phyloP scores from a whole-genome alignment of 2,888 invertebrate genomes.

The Plusia festucae region DNA sequence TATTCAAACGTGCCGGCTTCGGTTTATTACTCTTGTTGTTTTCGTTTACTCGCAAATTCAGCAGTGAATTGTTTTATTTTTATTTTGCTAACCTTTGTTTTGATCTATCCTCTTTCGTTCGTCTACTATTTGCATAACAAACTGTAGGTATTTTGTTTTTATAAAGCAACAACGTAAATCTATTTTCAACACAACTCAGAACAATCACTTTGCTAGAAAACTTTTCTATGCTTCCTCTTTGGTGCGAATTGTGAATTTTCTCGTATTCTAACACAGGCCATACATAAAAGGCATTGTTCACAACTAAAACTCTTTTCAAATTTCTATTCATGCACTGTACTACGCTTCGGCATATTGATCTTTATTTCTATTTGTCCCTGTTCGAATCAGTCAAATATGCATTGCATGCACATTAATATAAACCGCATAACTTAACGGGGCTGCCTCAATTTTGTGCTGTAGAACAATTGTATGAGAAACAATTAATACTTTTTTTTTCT shows the following conservation, averaged over 20 bases:
- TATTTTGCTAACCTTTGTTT: neutral
- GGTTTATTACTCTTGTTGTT: neutral
- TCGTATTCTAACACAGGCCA: neutral
- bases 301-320: conserved; percentile 4
- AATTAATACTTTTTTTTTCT: no score
- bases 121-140: neutral
- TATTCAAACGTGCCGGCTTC: neutral
- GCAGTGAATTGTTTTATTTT: neutral
- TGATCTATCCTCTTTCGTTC: neutral
- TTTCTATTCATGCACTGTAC: neutral
- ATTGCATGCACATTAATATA: no score
- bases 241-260: neutral
- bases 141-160: neutral
- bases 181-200: neutral
- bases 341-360: neutral
- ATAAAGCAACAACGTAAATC: neutral
- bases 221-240: conserved; percentile 4
- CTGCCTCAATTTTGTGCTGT: no score
- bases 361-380: neutral
- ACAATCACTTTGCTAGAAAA: neutral
- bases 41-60: neutral
- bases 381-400: no score
- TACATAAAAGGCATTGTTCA: neutral
- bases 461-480: no score
- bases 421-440: no score